These are phyloP conservation scores for Rhopalosiphum padi DNA, from an alignment of 1,140 invertebrate genomes.

Conservation along the genomic window DNA sequence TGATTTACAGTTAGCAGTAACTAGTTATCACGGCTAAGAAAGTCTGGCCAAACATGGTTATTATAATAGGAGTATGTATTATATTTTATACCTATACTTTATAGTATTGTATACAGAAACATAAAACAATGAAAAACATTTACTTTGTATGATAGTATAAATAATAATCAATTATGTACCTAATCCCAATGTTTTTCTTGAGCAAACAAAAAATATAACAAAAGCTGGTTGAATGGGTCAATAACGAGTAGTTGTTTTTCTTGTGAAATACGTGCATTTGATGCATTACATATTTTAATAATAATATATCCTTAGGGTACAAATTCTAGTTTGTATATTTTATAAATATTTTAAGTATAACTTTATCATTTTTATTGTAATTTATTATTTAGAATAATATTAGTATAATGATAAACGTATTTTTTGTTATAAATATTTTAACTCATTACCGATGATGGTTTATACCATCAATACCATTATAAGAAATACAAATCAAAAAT, in stretches of 20 bases:
- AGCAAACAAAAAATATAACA: neutral
- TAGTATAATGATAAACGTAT: too few relatives aligned
- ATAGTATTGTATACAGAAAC: neutral
- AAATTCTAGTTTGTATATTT: neutral
- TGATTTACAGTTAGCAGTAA: neutral
- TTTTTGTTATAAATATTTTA: neutral
- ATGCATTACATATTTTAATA: neutral
- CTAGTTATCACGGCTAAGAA: neutral
- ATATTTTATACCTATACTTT: too few relatives aligned
- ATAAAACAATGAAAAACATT: slow-evolving; percentile 8
- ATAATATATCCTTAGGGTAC: neutral
- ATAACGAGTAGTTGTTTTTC: neutral
- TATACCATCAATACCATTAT: too few relatives aligned
- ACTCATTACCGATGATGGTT: neutral
- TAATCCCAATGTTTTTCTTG: neutral
- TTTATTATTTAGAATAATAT: neutral
- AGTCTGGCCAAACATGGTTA: neutral
- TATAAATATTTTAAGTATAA: neutral
- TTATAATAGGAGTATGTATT: neutral
- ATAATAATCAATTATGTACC: neutral
- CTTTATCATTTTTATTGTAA: neutral
- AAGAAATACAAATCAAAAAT: neutral
- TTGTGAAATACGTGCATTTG: neutral
- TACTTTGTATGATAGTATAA: neutral
- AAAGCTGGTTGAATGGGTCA: neutral